Percentiles rank a stretch among this genome's conserved stretches.
Conservation (phyloP, 2,113 vertebrate genomes). For the Vanacampus margaritifer region DNA sequence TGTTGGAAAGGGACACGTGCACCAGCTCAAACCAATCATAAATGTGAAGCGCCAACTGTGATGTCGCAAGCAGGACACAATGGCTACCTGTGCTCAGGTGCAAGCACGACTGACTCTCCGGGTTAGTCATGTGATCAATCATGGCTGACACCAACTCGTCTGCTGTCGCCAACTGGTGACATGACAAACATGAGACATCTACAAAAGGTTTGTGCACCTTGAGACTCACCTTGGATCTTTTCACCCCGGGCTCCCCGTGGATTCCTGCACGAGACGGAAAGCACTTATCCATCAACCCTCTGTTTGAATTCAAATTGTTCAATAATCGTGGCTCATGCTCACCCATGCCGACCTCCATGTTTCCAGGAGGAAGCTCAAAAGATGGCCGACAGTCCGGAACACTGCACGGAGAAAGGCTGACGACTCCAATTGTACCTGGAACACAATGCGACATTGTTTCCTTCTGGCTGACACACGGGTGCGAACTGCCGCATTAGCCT, state of each 20-base stretch:
- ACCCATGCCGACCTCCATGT: conserved; percentile 93
- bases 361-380: conserved; percentile 80
- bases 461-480: too few species aligned
- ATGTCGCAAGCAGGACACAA: background rate
- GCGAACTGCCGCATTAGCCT: conserved; percentile 2
- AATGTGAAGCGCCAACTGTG: background rate
- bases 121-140: conserved; percentile 85
- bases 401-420: conserved; percentile 90
- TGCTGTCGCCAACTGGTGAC: conserved; percentile 74
- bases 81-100: conserved; percentile 72
- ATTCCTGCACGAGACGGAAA: conserved; percentile 75
- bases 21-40: background rate
- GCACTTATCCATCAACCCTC: too few species aligned
- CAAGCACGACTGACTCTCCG: conserved; percentile 78
- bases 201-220: background rate
- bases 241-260: conserved; percentile 89
- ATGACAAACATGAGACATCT: background rate
- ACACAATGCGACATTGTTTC: background rate
- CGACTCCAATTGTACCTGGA: conserved; percentile 86
- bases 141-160: conserved; percentile 82
- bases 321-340: conserved; percentile 34
- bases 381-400: conserved; percentile 85
- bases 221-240: conserved; percentile 81
- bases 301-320: too few species aligned
- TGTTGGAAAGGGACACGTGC: background rate